Evolutionary conservation across 1,140 invertebrate genomes (phyloP).

Genomic region (Himalopsyche phryganea): DNA sequence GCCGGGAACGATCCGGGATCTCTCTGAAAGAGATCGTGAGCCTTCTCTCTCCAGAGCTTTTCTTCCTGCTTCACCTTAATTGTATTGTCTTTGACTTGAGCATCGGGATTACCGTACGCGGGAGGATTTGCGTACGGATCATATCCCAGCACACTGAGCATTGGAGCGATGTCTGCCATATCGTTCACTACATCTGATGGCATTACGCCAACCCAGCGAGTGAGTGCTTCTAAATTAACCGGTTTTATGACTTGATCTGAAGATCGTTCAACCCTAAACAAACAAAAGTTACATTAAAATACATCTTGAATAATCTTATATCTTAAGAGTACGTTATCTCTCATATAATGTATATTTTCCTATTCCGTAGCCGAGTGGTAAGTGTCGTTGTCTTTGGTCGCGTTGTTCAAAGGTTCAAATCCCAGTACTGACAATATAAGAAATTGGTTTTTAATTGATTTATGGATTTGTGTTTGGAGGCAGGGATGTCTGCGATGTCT

Average conservation of each 20-base stretch:
- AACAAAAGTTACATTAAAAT: no score
- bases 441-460: no score
- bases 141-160: slow-evolving; percentile 88
- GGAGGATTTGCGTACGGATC: slow-evolving; percentile 93
- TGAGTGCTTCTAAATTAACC: slow-evolving; percentile 92
- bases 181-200: slow-evolving; percentile 86
- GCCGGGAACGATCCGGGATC: slow-evolving; percentile 10
- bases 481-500: no score
- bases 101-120: slow-evolving; percentile 84
- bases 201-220: slow-evolving; percentile 94
- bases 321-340: no score
- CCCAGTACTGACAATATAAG: no score
- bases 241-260: slow-evolving; percentile 99
- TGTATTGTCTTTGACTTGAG: slow-evolving; percentile 80
- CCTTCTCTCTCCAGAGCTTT: slow-evolving; percentile 55
- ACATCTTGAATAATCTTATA: no score
- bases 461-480: no score
- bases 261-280: slow-evolving; percentile 88
- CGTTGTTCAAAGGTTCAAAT: no score
- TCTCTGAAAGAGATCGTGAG: slow-evolving; percentile 49
- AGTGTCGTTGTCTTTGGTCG: no score
- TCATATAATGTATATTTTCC: no score
- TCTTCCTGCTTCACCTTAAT: slow-evolving; percentile 53
- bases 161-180: slow-evolving; percentile 89
- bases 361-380: no score